A percentile compares a stretch with the other conserved stretches of the same genome.
These are phyloP conservation scores for Falco rusticolus DNA, from an alignment of 2,797 vertebrate genomes.

Conservation along the genomic window DNA sequence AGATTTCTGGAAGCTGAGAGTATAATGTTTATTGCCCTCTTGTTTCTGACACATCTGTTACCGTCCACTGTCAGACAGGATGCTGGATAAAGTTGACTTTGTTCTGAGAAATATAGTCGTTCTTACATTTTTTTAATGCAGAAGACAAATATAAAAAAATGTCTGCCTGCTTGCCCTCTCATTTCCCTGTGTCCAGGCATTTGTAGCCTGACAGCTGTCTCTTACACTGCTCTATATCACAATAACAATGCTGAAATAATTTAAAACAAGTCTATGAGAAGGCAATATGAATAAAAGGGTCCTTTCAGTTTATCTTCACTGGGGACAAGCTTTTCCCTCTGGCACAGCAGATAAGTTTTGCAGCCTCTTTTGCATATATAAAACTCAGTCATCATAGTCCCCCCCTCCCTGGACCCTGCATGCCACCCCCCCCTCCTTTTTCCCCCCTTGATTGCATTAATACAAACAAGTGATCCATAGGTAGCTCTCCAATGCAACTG, in stretches of 20 bases:
- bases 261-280: background rate
- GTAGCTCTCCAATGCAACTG: background rate
- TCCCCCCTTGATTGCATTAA: background rate
- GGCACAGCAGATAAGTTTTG: background rate
- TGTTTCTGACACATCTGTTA: slow-evolving; percentile 5
- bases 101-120: background rate
- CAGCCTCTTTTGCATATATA: background rate
- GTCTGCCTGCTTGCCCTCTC: background rate
- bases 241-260: background rate
- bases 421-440: background rate
- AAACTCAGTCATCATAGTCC: background rate
- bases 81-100: background rate
- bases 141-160: background rate
- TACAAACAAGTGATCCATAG: background rate
- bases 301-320: background rate
- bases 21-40: background rate
- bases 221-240: background rate
- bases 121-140: background rate
- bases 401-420: no score
- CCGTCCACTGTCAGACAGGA: background rate
- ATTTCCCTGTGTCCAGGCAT: background rate
- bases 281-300: background rate
- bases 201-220: background rate
- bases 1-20: background rate
- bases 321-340: background rate